These are phyloP conservation scores for Hemibagrus guttatus DNA, from an alignment of 2,797 vertebrate genomes.

Conservation along the genomic window DNA sequence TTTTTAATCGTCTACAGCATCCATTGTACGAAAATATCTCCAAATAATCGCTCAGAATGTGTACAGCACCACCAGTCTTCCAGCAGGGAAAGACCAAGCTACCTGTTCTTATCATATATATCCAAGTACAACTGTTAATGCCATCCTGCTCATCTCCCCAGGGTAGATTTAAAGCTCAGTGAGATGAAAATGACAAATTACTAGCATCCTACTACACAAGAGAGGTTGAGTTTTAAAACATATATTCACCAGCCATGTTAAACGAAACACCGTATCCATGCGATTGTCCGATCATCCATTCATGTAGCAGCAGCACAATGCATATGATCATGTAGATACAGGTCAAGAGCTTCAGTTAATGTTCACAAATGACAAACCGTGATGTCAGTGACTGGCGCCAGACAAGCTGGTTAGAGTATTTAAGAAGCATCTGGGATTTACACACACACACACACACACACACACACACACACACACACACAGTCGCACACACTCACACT, in stretches of 20 bases:
- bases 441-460: too few relatives aligned
- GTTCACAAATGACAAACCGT: not conserved
- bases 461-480: too few relatives aligned
- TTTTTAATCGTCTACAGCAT: not conserved
- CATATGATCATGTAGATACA: not conserved
- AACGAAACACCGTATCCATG: not conserved
- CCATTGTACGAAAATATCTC: not conserved
- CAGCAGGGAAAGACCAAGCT: not conserved
- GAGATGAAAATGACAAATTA: slow-evolving; percentile 1
- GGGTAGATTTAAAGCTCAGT: not conserved
- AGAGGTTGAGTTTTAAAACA: not conserved
- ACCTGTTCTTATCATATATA: not conserved
- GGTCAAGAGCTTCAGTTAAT: not conserved
- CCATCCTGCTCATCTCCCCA: slow-evolving; percentile 3
- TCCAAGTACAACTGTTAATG: not conserved
- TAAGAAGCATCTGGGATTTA: not conserved
- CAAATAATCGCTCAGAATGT: not conserved
- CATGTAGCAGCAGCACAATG: not conserved
- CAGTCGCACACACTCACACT: too few relatives aligned
- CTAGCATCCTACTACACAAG: not conserved
- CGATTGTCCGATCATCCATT: not conserved
- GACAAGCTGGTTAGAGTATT: not conserved
- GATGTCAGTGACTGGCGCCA: not conserved
- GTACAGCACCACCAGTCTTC: not conserved
- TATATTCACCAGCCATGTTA: not conserved